phyloP scores from a whole-genome alignment of 2,888 invertebrate species.

The Dicyrtoma fusca region DNA sequence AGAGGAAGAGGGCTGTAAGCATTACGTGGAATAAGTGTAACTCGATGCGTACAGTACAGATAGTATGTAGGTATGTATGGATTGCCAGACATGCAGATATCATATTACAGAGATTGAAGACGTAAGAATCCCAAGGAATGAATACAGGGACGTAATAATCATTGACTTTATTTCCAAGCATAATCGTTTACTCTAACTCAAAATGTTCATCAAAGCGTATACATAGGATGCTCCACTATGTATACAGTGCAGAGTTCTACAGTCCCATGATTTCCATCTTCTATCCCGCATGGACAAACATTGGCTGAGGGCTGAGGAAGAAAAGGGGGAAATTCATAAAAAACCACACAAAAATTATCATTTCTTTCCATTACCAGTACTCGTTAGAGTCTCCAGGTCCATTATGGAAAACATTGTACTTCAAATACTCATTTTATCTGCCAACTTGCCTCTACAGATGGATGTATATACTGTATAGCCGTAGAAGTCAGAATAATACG shows the following conservation, averaged over 20 bases:
- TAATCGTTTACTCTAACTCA: slow-evolving; percentile 16
- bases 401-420: background rate
- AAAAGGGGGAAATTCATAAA: background rate
- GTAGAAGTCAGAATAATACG: no score
- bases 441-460: no score
- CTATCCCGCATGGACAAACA: background rate
- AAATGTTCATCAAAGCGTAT: background rate
- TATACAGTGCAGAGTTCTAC: background rate
- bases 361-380: slow-evolving; percentile 16
- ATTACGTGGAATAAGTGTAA: no score
- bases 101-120: background rate
- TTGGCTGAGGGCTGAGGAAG: background rate
- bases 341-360: slow-evolving; percentile 21
- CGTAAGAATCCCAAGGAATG: background rate
- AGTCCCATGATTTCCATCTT: background rate
- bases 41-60: no score
- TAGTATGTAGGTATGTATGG: no score
- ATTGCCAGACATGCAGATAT: no score
- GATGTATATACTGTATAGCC: no score
- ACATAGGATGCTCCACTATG: background rate
- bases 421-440: no score
- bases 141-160: slow-evolving; percentile 11
- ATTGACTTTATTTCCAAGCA: slow-evolving; percentile 18
- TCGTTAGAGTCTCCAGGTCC: slow-evolving; percentile 17
- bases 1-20: background rate